Evolutionary conservation across 1,140 invertebrate genomes (phyloP).

Genomic region (Sycobia sp.): DNA sequence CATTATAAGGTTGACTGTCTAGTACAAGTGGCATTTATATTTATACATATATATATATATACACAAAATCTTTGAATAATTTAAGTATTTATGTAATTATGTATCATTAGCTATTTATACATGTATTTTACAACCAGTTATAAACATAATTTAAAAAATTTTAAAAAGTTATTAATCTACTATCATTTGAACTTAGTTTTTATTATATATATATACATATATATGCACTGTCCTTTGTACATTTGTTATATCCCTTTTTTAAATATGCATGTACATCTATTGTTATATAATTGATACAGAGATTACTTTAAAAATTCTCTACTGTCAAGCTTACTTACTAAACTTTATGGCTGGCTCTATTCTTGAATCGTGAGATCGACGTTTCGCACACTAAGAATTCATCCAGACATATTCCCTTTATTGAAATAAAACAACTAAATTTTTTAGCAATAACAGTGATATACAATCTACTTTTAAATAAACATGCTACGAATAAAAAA

Average conservation of each 20-base stretch:
- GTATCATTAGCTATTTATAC: slow-evolving; percentile 12
- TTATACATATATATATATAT: slow-evolving; percentile 23
- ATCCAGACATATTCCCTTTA: slow-evolving; percentile 20
- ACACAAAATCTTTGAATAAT: slow-evolving; percentile 18
- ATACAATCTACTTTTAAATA: slow-evolving; percentile 21
- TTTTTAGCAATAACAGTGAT: slow-evolving; percentile 1
- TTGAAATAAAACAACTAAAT: slow-evolving; percentile 16
- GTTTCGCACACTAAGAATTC: slow-evolving; percentile 19
- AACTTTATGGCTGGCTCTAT: slow-evolving; percentile 27
- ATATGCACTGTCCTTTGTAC: slow-evolving; percentile 43
- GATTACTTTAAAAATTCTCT: slow-evolving; percentile 11
- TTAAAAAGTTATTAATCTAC: slow-evolving; percentile 14
- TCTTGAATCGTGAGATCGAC: slow-evolving; percentile 33
- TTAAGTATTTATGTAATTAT: slow-evolving; percentile 21
- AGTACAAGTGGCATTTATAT: slow-evolving; percentile 9
- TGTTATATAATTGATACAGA: slow-evolving; percentile 23
- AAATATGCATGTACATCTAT: slow-evolving; percentile 27
- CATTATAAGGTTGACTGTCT: slow-evolving; percentile 31
- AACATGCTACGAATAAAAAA: slow-evolving; percentile 15
- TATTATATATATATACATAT: slow-evolving; percentile 24
- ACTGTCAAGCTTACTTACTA: slow-evolving; percentile 26
- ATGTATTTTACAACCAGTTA: slow-evolving; percentile 27
- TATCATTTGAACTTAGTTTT: background rate
- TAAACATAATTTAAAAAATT: slow-evolving; percentile 12
- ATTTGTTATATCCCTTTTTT: slow-evolving; percentile 35